phyloP scores from a whole-genome alignment of 2,797 vertebrate genomes.

The Dromococcyx pavoninus region DNA sequence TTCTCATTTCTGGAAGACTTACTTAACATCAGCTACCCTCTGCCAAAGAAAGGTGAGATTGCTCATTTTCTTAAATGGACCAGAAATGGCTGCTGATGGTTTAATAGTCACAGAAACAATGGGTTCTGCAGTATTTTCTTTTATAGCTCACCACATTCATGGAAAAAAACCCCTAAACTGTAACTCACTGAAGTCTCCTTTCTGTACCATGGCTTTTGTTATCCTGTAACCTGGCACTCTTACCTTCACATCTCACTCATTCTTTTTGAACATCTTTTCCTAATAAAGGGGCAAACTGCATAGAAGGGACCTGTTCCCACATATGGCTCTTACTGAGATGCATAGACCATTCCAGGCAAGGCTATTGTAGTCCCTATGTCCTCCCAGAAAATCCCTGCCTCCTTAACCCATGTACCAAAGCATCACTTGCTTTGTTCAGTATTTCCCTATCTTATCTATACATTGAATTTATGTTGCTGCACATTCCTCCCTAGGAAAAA shows the following conservation, averaged over 20 bases:
- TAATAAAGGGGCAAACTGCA: not conserved
- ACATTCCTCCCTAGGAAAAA: not conserved
- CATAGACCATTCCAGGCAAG: not conserved
- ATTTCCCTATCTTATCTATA: not conserved
- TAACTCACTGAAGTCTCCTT: not conserved
- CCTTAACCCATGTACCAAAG: not conserved
- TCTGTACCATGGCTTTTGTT: not conserved
- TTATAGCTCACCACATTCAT: not conserved
- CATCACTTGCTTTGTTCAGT: not conserved
- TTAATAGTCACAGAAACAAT: not conserved
- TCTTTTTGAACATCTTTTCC: not conserved
- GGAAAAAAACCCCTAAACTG: not conserved
- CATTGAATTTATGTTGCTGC: not conserved
- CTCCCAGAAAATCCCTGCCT: not conserved
- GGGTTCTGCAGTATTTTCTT: not conserved
- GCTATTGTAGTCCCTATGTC: too few species aligned
- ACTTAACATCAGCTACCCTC: slow-evolving; percentile 78
- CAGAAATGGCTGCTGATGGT: not conserved
- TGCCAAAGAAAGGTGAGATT: slow-evolving; percentile 79
- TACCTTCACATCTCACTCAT: not conserved
- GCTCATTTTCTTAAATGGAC: not conserved
- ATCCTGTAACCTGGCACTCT: not conserved
- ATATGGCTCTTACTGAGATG: fast-evolving
- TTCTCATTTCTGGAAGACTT: slow-evolving; percentile 79
- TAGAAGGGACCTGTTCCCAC: not conserved